phyloP scores from a whole-genome alignment of 2,113 vertebrate genomes.

The Grantiella picta region DNA sequence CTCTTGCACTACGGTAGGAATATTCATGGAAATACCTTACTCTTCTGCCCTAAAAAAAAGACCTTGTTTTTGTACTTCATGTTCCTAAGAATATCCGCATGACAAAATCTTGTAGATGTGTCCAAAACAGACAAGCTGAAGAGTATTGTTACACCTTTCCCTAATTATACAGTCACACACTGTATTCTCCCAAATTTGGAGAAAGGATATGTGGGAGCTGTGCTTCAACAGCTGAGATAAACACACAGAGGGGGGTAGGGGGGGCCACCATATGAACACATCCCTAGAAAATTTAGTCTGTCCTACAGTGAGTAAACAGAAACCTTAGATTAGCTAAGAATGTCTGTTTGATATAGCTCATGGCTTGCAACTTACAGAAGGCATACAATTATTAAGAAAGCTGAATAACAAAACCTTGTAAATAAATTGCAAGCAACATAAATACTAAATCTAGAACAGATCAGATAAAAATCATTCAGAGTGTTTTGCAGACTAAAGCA shows the following conservation, averaged over 20 bases:
- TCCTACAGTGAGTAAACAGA: background rate
- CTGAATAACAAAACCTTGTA: background rate
- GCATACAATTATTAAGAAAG: background rate
- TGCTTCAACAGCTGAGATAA: background rate
- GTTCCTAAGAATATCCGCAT: background rate
- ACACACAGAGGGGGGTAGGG: fast-evolving
- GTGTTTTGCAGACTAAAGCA: background rate
- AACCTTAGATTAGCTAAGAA: conserved; percentile 2
- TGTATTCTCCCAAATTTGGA: background rate
- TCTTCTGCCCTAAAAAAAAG: background rate
- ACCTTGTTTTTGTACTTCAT: background rate
- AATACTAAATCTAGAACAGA: background rate
- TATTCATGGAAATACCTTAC: background rate
- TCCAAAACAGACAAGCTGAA: background rate
- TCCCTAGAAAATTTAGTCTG: background rate
- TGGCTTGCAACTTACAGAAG: background rate
- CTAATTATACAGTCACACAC: background rate
- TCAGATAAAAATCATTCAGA: background rate
- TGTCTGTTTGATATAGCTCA: background rate
- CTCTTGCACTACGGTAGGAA: background rate
- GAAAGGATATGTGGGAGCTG: background rate
- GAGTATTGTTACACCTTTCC: background rate
- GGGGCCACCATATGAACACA: background rate
- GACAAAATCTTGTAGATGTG: background rate
- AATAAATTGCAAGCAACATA: background rate